These are phyloP conservation scores for Otus scops DNA, from an alignment of 2,797 vertebrate genomes.

Conservation along the genomic window DNA sequence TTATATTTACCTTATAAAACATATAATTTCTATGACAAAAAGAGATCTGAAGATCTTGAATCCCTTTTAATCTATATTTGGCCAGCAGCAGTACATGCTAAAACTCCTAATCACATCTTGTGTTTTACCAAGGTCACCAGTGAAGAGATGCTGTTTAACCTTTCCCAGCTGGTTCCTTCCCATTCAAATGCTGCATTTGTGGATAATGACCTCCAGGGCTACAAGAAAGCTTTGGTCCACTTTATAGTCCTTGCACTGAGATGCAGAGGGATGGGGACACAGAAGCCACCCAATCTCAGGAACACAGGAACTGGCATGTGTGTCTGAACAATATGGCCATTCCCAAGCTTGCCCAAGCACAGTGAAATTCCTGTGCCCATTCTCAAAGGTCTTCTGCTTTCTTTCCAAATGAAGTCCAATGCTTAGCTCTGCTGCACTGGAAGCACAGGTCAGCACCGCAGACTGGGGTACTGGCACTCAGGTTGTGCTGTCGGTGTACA, in stretches of 20 bases:
- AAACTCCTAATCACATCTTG: neutral
- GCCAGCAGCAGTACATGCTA: neutral
- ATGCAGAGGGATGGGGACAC: neutral
- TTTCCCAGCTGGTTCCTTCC: neutral
- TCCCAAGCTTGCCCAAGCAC: neutral
- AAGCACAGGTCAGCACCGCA: neutral
- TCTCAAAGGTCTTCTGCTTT: neutral
- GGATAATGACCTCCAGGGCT: neutral
- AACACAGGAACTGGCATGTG: neutral
- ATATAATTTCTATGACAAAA: neutral
- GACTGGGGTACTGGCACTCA: no score
- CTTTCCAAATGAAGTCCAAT: neutral
- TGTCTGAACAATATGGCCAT: neutral
- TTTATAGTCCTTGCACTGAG: neutral
- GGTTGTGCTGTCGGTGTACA: fast-evolving
- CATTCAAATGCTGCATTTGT: neutral
- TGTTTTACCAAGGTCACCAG: neutral
- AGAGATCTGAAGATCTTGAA: neutral
- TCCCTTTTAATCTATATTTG: neutral
- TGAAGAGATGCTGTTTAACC: neutral
- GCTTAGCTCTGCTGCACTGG: neutral
- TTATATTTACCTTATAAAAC: neutral
- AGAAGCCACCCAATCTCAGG: neutral
- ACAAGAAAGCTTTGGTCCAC: neutral
- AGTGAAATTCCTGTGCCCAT: neutral